phyloP scores from a whole-genome alignment of 2,797 vertebrate species.

The Phaenicophaeus curvirostris region DNA sequence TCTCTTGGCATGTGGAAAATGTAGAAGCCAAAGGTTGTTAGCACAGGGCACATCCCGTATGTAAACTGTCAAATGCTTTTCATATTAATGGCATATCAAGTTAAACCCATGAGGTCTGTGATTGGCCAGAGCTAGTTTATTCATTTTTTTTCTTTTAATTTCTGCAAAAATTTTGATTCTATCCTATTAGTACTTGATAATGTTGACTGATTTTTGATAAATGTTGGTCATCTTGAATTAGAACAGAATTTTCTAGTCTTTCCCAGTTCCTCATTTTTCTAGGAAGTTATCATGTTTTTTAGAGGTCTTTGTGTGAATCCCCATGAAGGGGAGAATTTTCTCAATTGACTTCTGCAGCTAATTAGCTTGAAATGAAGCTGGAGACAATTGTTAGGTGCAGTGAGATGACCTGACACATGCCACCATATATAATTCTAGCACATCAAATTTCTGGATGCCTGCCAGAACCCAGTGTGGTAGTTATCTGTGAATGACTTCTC shows the following conservation, averaged over 20 bases:
- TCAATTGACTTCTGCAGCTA: constrained; percentile 24
- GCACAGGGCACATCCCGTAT: constrained; percentile 86
- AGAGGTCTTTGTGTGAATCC: background rate
- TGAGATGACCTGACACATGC: constrained; percentile 27
- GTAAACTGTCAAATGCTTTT: constrained; percentile 88
- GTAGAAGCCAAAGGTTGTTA: constrained; percentile 82
- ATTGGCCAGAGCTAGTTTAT: constrained; percentile 65
- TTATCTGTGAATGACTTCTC: background rate
- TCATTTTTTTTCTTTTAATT: constrained; percentile 2
- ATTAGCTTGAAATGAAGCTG: constrained; percentile 50
- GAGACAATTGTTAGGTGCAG: constrained; percentile 17
- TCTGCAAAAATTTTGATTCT: background rate
- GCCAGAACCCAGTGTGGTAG: background rate
- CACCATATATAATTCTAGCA: background rate
- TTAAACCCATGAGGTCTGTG: constrained; percentile 76
- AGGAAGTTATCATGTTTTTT: background rate
- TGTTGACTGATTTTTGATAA: background rate
- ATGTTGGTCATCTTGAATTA: background rate
- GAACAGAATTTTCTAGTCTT: background rate
- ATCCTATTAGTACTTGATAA: constrained; percentile 13
- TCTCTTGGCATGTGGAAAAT: constrained; percentile 86
- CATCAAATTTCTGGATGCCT: background rate
- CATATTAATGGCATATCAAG: constrained; percentile 82
- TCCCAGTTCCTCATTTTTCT: background rate
- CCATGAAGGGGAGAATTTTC: constrained; percentile 23